phyloP scores from a whole-genome alignment of 2,888 invertebrate genomes.

The Stegana nigrithorax region DNA sequence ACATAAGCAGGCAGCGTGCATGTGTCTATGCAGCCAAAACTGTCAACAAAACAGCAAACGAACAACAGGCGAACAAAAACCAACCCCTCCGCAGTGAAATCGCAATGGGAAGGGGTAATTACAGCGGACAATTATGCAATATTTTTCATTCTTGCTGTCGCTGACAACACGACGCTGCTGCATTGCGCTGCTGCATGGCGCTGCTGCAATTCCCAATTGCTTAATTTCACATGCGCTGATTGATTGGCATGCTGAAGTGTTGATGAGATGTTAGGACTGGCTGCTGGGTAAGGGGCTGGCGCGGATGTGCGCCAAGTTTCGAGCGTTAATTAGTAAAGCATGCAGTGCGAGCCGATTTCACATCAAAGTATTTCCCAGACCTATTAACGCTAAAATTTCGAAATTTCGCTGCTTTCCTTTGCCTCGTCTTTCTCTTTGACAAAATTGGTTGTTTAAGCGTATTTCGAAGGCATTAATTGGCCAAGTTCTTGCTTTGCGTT shows the following conservation, averaged over 20 bases:
- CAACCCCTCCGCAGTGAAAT: conserved; percentile 40
- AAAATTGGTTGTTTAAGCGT: not conserved
- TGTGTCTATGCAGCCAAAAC: not conserved
- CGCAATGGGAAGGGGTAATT: conserved; percentile 34
- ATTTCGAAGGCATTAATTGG: conserved; percentile 26
- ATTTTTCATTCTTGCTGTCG: conserved; percentile 33
- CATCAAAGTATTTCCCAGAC: conserved; percentile 15
- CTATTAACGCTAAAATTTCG: not conserved
- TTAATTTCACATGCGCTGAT: conserved; percentile 56
- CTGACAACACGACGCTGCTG: conserved; percentile 30
- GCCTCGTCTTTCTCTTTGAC: not conserved
- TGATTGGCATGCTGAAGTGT: conserved; percentile 51
- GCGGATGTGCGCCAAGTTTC: not conserved
- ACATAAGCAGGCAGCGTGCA: not conserved
- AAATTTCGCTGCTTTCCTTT: not conserved
- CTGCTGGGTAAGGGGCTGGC: not conserved
- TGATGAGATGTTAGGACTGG: conserved; percentile 26
- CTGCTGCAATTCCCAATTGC: conserved; percentile 49
- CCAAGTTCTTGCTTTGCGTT: not conserved
- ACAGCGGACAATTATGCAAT: conserved; percentile 58
- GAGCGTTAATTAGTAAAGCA: conserved; percentile 24
- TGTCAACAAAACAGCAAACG: not conserved
- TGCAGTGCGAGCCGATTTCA: conserved; percentile 5
- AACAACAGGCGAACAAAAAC: conserved; percentile 44
- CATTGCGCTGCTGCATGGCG: not conserved